A percentile compares a stretch with the other conserved stretches of the same genome.
phyloP scores from a whole-genome alignment of 1,140 invertebrate species.

The Pemphigus obesinymphae region DNA sequence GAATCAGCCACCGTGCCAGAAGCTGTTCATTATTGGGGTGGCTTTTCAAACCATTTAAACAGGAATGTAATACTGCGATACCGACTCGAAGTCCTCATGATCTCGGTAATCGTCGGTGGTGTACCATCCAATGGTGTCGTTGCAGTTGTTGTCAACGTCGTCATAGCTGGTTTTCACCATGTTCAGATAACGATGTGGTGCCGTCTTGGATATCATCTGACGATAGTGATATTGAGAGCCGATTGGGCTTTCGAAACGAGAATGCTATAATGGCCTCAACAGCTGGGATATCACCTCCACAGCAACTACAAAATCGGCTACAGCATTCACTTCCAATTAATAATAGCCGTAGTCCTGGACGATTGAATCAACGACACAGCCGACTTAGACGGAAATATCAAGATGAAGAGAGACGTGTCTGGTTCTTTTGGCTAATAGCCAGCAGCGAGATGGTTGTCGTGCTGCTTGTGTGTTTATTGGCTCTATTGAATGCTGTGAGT shows the following conservation, averaged over 20 bases:
- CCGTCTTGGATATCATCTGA: not conserved
- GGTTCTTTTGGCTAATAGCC: not conserved
- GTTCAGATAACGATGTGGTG: not conserved
- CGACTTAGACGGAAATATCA: not conserved
- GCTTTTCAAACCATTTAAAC: not conserved
- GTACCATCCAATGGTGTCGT: not conserved
- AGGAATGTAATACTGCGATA: not conserved
- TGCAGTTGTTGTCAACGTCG: not conserved
- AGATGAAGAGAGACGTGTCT: not conserved
- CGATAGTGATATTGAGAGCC: not conserved
- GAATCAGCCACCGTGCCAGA: not conserved
- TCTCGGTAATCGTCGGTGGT: not conserved
- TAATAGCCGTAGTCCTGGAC: not conserved
- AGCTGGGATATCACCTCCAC: not conserved
- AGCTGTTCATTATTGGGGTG: not conserved
- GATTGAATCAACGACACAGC: not conserved
- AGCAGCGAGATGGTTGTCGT: not conserved
- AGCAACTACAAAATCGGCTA: not conserved
- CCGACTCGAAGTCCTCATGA: not conserved
- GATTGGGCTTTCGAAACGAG: not conserved
- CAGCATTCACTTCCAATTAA: not conserved
- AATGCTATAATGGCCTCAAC: conserved; percentile 9
- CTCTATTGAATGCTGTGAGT: conserved; percentile 13
- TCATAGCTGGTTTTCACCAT: not conserved
- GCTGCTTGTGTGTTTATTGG: not conserved